Conservation (phyloP, 2,113 vertebrate genomes). For the Vulpes vulpes region DNA sequence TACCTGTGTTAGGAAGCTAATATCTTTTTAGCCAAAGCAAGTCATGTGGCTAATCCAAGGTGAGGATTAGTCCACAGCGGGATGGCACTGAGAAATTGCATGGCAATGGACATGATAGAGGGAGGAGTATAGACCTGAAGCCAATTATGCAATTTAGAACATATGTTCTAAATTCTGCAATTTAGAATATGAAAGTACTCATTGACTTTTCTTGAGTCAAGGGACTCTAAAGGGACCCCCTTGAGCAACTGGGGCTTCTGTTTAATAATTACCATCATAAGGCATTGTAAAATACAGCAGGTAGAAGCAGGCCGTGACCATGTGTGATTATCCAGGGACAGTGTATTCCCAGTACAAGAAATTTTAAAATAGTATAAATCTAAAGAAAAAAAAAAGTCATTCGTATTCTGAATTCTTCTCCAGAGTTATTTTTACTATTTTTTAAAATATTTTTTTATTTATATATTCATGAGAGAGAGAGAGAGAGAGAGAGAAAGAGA, state of each 20-base stretch:
- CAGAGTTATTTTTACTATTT: background rate
- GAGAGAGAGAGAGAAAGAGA: no score
- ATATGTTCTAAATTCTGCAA: background rate
- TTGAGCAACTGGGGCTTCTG: background rate
- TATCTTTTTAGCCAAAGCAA: background rate
- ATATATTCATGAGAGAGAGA: no score
- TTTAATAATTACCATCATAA: no score
- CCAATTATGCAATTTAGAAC: background rate
- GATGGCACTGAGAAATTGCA: background rate
- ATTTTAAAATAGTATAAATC: background rate
- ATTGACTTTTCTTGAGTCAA: no score
- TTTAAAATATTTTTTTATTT: no score
- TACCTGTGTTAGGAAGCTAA: background rate
- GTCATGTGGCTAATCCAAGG: background rate
- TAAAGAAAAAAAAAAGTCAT: background rate
- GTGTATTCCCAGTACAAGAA: background rate
- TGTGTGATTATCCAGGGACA: background rate
- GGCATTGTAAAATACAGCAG: background rate
- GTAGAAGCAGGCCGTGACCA: background rate
- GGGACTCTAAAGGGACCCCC: background rate
- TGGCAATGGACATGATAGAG: background rate
- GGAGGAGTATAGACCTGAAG: background rate
- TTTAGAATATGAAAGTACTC: background rate
- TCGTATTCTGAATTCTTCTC: background rate
- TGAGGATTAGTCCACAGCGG: background rate